Evolutionary conservation across 2,113 vertebrate genomes (phyloP).

Genomic region (Pygathrix nemaeus): DNA sequence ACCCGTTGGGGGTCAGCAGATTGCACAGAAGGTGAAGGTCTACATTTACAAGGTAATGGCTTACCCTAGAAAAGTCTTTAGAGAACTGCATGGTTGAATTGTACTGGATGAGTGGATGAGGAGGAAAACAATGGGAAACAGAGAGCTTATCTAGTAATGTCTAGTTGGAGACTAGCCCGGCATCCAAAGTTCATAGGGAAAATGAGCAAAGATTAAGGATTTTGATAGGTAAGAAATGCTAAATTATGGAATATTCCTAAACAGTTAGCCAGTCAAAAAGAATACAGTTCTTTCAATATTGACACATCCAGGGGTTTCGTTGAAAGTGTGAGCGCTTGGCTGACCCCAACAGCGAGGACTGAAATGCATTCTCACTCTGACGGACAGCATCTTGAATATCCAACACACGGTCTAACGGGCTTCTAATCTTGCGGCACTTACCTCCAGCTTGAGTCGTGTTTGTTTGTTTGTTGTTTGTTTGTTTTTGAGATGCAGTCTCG

Average conservation of each 20-base stretch:
- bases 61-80: fast-evolving
- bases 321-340: fast-evolving
- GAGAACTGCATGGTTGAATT: not conserved
- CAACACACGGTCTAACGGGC: fast-evolving
- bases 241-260: not conserved
- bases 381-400: fast-evolving
- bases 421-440: fast-evolving
- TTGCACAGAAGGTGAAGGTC: not conserved
- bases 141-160: not conserved
- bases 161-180: not conserved
- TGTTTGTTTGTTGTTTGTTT: no score
- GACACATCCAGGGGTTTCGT: fast-evolving
- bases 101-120: fast-evolving
- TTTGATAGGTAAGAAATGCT: not conserved
- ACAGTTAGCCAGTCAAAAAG: not conserved
- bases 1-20: not conserved
- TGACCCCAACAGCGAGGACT: fast-evolving
- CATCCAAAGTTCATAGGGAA: not conserved
- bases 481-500: no score
- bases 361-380: not conserved
- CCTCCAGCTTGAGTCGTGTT: fast-evolving
- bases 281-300: fast-evolving
- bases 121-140: not conserved
- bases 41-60: not conserved
- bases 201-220: not conserved